Conservation (phyloP, 2,113 vertebrate genomes). For the Chaenocephalus aceratus region DNA sequence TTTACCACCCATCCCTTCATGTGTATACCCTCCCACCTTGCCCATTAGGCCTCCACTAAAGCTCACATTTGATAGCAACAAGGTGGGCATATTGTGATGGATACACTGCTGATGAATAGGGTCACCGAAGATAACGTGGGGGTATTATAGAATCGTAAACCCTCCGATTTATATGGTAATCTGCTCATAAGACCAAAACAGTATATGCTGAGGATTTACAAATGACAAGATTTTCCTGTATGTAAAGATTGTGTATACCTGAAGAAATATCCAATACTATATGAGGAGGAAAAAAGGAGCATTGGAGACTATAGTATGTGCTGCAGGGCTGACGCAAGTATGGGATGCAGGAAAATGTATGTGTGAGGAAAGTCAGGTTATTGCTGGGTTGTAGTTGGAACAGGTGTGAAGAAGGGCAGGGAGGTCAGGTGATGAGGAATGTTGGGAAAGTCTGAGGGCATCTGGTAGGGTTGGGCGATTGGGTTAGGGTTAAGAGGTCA, state of each 20-base stretch:
- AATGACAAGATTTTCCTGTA: not conserved
- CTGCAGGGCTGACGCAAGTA: not conserved
- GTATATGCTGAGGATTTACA: not conserved
- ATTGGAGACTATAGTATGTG: not conserved
- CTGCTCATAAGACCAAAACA: not conserved
- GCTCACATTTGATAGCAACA: constrained; percentile 27
- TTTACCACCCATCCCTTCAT: constrained; percentile 63
- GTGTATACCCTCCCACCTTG: constrained; percentile 34
- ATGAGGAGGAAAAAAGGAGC: not conserved
- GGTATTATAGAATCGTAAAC: not conserved
- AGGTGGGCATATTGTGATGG: constrained; percentile 12
- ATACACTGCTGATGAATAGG: constrained; percentile 16
- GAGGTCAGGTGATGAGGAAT: no score
- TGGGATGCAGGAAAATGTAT: not conserved
- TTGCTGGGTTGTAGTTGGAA: not conserved
- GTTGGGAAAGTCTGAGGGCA: no score
- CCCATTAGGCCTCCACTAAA: constrained; percentile 43
- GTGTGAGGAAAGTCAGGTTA: not conserved
- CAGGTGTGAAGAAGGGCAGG: not conserved
- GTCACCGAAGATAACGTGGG: not conserved
- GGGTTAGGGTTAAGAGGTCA: no score
- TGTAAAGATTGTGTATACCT: not conserved
- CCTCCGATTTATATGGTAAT: not conserved
- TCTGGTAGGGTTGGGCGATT: no score
- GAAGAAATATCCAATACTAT: not conserved